Percentiles rank a stretch among this genome's conserved stretches.
phyloP scores from a whole-genome alignment of 2,888 invertebrate genomes.

The Meiosimyza platycephala region DNA sequence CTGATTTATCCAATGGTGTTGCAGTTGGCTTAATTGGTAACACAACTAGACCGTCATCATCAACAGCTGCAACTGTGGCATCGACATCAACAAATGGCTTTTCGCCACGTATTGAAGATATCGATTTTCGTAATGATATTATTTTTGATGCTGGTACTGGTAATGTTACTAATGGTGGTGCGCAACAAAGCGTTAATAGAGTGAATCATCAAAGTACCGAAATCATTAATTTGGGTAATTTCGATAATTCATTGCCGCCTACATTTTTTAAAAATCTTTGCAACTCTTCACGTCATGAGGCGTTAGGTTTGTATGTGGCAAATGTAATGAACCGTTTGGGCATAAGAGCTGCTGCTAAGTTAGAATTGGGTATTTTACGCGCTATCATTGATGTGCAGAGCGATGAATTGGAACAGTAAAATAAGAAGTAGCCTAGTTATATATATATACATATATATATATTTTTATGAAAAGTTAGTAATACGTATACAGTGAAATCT shows the following conservation, averaged over 20 bases:
- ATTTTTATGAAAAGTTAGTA: not conserved
- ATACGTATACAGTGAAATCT: not conserved
- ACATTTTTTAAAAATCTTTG: conserved; percentile 65
- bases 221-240: conserved; percentile 63
- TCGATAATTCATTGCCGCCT: conserved; percentile 62
- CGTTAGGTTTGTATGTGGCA: conserved; percentile 64
- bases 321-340: conserved; percentile 64
- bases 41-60: conserved; percentile 46
- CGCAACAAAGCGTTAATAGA: conserved; percentile 13
- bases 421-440: conserved; percentile 13
- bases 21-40: conserved; percentile 4
- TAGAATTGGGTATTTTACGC: conserved; percentile 63
- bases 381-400: conserved; percentile 64
- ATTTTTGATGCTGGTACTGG: conserved; percentile 54
- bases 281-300: conserved; percentile 63
- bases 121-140: conserved; percentile 63
- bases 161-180: conserved; percentile 39
- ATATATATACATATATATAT: no score
- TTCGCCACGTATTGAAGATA: conserved; percentile 60
- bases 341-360: conserved; percentile 57
- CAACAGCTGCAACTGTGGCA: conserved; percentile 56
- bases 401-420: conserved; percentile 60
- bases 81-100: conserved; percentile 61
- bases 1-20: conserved; percentile 49
- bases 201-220: conserved; percentile 42